These are phyloP conservation scores for Atrichornis clamosus DNA, from an alignment of 2,113 vertebrate genomes.

Conservation along the genomic window DNA sequence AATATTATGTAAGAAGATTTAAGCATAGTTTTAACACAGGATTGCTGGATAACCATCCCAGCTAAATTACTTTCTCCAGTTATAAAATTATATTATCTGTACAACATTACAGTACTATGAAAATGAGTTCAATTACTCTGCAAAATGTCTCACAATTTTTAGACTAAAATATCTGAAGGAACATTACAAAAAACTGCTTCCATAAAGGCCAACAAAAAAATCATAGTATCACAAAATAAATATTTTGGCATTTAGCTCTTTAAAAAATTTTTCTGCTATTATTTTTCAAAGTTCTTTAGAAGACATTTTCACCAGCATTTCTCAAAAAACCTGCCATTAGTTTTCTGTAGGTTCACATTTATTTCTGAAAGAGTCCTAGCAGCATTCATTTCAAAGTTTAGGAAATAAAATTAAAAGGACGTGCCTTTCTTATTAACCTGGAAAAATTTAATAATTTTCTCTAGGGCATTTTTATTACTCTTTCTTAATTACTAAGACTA, in stretches of 20 bases:
- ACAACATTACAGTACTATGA: neutral
- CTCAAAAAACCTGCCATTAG: neutral
- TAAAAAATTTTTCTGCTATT: rapidly evolving
- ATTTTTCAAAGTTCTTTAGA: neutral
- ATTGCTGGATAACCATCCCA: neutral
- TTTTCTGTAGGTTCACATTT: neutral
- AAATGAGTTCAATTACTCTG: neutral
- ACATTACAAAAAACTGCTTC: neutral
- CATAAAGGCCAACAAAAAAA: neutral
- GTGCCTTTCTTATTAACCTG: neutral
- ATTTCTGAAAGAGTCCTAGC: neutral
- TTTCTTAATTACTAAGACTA: neutral
- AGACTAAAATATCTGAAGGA: neutral
- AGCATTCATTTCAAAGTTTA: neutral
- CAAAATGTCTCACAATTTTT: neutral
- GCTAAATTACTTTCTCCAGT: neutral
- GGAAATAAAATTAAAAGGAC: neutral
- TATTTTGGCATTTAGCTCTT: neutral
- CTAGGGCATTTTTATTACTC: neutral
- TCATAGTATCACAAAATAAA: neutral
- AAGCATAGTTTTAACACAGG: neutral
- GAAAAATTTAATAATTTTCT: neutral
- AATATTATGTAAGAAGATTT: neutral
- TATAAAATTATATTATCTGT: neutral
- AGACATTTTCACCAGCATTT: neutral